Base-by-base conservation (phyloP, 2,113 vertebrate species). In the Silurus glanis region DNA sequence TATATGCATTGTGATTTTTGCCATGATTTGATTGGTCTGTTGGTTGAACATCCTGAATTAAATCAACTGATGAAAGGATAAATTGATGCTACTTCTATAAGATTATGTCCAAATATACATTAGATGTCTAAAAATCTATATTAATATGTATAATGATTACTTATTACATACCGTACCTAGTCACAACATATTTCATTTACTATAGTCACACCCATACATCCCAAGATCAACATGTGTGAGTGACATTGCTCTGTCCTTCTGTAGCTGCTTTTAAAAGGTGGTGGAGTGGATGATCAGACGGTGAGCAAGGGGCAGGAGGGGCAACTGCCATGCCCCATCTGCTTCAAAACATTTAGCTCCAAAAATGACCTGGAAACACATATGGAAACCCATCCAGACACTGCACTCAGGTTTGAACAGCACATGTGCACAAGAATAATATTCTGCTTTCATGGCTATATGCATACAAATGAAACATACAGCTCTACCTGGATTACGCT, bases 321-420 rank as follows among this genome's bases (percentile, higher is more conserved):
- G 89, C 93, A 95, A 82, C 95, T 96, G 83, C 94, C 96, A 83
- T 99, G 98, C 92, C 97, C 97, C 0, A 93, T 99, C 86, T 99
- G 97, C 94, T 97, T 97, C 94, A 98, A 97, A 93, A 97, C 95
- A 74, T 97, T 97, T 91, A 92, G 91, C 89, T 97, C 97, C 94
- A 97, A 97, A 88, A 96, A 96, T 64, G 96, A 95, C 64, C 95
- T 99, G 92, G 97, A 99, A 90, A 94, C 93, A 25, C 98, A 99
- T 93, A 97, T 99, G 96, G 98, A 98, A 90, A 93, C 95, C 5
- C 98, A 99, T 91, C 97, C 97, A 1, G 97, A 99, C 92, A 97
- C 96, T 67, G 94, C 96, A 0, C 87, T 98, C 83, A 96, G 96
- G 96, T 97, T 96, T 91, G 82, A 94, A 96, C 92, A 93, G 21